Percentiles rank a stretch among this genome's conserved stretches.
Evolutionary conservation across 2,888 invertebrate species (phyloP).

Genomic region (Philonicus albiceps): DNA sequence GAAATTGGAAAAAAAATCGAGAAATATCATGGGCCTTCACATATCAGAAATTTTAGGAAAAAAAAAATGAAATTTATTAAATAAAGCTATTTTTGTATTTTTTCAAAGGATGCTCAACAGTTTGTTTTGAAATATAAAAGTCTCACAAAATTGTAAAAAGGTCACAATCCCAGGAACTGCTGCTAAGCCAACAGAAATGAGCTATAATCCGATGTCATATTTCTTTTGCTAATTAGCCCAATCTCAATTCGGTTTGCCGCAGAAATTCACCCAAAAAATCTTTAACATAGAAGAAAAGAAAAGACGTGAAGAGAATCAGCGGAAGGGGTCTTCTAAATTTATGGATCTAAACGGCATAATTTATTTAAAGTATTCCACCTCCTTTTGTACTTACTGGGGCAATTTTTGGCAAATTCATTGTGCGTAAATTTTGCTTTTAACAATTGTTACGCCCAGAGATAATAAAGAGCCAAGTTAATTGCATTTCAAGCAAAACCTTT

Average conservation of each 20-base stretch:
- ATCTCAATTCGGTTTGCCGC: background rate
- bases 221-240: background rate
- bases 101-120: background rate
- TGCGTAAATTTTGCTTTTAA: background rate
- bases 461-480: constrained; percentile 11
- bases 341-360: background rate
- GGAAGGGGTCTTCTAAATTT: background rate
- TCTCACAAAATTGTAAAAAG: background rate
- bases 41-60: background rate
- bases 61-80: background rate
- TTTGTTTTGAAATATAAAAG: background rate
- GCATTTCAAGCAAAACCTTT: background rate
- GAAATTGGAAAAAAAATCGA: background rate
- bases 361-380: background rate
- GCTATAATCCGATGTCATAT: background rate
- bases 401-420: background rate
- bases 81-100: background rate
- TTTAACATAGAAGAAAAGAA: background rate
- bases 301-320: background rate
- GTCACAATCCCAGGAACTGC: background rate
- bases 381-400: background rate
- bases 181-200: background rate
- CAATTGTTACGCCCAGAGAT: background rate
- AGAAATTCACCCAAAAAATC: background rate
- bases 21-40: background rate